Percentiles rank a stretch among this genome's conserved stretches.
Conservation (phyloP, 2,113 vertebrate species). For the Phyllostomus discolor region DNA sequence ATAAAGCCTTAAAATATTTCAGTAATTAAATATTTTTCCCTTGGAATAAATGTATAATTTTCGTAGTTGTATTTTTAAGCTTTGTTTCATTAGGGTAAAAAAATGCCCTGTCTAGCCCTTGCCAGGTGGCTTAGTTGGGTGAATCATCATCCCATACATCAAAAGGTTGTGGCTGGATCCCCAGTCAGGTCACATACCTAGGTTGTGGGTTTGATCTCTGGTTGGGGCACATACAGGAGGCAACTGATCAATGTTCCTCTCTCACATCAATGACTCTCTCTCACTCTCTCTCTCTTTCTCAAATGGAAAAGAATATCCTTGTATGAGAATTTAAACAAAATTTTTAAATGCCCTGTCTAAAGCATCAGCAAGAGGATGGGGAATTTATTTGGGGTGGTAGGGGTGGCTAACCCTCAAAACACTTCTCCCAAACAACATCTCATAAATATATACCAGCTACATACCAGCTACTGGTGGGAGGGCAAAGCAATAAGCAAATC, state of each 20-base stretch:
- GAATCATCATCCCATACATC: too few species aligned
- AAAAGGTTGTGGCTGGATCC: too few species aligned
- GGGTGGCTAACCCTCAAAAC: neutral
- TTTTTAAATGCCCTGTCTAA: neutral
- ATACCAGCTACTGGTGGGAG: neutral
- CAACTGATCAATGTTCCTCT: too few species aligned
- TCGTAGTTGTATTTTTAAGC: neutral
- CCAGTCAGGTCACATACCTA: too few species aligned
- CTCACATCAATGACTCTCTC: too few species aligned
- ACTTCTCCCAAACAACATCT: neutral
- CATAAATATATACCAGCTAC: neutral
- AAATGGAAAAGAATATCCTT: too few species aligned
- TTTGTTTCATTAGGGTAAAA: neutral
- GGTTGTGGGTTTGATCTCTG: too few species aligned
- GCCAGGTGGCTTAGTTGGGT: neutral
- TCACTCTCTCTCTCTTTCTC: too few species aligned
- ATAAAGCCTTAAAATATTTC: neutral
- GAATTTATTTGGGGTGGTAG: neutral
- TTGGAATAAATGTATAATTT: neutral
- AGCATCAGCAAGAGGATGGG: neutral
- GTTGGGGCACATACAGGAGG: too few species aligned
- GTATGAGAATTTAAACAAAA: neutral
- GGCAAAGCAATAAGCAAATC: neutral
- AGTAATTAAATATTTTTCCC: neutral
- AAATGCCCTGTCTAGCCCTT: neutral